Base-by-base conservation (phyloP, 2,888 invertebrate species). In the Oscheius sp. region DNA sequence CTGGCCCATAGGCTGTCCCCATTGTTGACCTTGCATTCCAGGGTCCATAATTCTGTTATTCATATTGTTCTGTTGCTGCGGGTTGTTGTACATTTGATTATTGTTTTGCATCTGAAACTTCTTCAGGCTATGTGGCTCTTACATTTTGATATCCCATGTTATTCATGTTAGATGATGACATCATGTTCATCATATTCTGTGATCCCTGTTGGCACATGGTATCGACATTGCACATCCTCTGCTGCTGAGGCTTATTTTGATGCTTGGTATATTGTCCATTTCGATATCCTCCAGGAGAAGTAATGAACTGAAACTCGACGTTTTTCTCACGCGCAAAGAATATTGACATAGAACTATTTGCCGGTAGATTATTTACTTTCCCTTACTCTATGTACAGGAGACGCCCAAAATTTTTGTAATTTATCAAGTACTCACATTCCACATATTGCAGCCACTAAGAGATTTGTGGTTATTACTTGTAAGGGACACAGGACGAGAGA, bases 261-360 rank as follows among this genome's bases (percentile, higher is more conserved):
- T 62, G 62, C 28, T 26, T 47, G 30, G 20, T 32, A 28, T 44
- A 47, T 28, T 62, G 62, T 36, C 62, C 62, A 62, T 62, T 62
- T 14, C 49, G 32, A 33, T 32, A 50, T 32, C 30, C 17, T 33
- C 47, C 62, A 3, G 62, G 62, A 20, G 47, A 28, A 6, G 50
- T 50, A 36, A 47, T 44, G 49, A 62, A 62, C 62, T 62, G 20
- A 49, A 62, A 22, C 30, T 36, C 26, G 17, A 26, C 17, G 30
- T 17, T 17, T 59, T 59, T 54, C 54, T 30, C 51, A 54, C 20
- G 17, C 20, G 33, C 54, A 54, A 44, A 44, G 26, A 30, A 28
- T 59, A 30, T 59, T 59, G 24, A 59, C 59, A 14, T 26, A 59
- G 59, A 44, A 44, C 59, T 44, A 44, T 59, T 59, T 59, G 59